Conservation (phyloP, 1,140 invertebrate species). For the Rhyacophila brunnea region DNA sequence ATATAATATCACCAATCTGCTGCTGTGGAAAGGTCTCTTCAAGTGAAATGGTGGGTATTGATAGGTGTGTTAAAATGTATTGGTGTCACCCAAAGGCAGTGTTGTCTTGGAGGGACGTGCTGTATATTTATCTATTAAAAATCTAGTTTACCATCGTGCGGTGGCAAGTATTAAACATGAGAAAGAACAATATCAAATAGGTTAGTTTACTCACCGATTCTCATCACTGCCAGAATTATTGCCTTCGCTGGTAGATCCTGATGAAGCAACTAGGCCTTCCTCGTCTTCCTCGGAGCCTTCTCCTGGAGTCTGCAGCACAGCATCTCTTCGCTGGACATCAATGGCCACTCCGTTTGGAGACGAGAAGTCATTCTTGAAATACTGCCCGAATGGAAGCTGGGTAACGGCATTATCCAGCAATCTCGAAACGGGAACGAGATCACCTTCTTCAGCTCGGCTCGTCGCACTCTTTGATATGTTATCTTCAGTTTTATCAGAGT, state of each 20-base stretch:
- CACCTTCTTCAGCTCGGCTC: conserved; percentile 44
- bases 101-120: too few species aligned
- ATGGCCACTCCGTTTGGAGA: too few species aligned
- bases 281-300: conserved; percentile 65
- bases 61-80: too few species aligned
- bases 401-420: conserved; percentile 77
- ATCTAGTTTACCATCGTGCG: too few species aligned
- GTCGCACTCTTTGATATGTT: conserved; percentile 34
- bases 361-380: conserved; percentile 64
- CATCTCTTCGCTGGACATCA: too few species aligned
- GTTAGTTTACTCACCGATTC: conserved; percentile 59
- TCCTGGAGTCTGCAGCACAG: conserved; percentile 42
- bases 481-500: conserved; percentile 3
- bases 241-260: conserved; percentile 70
- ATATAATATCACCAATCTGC: too few species aligned
- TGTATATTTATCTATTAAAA: too few species aligned
- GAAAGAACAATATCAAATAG: background rate
- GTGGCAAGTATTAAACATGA: too few species aligned
- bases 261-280: conserved; percentile 70
- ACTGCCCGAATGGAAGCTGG: conserved; percentile 62
- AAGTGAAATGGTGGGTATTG: too few species aligned
- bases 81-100: too few species aligned
- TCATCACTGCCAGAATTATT: conserved; percentile 81
- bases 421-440: conserved; percentile 75
- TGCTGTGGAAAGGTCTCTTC: too few species aligned